These are phyloP conservation scores for Puma concolor DNA, from an alignment of 2,113 vertebrate species.

Conservation along the genomic window DNA sequence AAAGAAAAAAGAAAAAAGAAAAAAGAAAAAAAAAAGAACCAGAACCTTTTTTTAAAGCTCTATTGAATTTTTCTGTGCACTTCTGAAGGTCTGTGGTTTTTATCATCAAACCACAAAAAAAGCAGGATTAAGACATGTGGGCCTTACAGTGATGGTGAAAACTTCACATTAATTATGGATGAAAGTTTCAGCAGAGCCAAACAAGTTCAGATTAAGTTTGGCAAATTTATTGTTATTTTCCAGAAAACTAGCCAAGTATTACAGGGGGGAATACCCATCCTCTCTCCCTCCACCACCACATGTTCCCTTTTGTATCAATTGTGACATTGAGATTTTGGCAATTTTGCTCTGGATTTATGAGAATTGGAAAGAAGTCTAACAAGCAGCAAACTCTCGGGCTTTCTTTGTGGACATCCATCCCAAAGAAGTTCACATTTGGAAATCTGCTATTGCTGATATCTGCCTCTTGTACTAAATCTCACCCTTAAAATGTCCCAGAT, in stretches of 20 bases:
- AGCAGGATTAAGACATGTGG: slow-evolving; percentile 57
- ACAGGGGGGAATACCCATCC: background rate
- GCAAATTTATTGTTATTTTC: slow-evolving; percentile 75
- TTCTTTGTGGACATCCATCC: slow-evolving; percentile 1
- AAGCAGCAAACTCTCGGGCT: slow-evolving; percentile 9
- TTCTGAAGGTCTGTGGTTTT: slow-evolving; percentile 74
- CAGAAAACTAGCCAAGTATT: slow-evolving; percentile 67
- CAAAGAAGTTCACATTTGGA: slow-evolving; percentile 47
- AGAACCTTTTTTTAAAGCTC: slow-evolving; percentile 18
- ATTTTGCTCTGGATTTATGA: slow-evolving; percentile 49
- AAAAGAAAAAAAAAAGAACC: background rate
- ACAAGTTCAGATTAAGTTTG: slow-evolving; percentile 53
- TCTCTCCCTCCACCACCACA: background rate
- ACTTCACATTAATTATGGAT: slow-evolving; percentile 63
- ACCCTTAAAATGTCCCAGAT: background rate
- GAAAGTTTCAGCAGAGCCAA: slow-evolving; percentile 49
- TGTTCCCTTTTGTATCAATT: slow-evolving; percentile 20
- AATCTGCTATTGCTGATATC: slow-evolving; percentile 14
- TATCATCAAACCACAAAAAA: slow-evolving; percentile 66
- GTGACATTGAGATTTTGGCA: slow-evolving; percentile 49
- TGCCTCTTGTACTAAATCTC: slow-evolving; percentile 18
- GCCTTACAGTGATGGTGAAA: slow-evolving; percentile 30
- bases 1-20: background rate
- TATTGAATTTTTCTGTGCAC: slow-evolving; percentile 59
- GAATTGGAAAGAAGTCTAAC: slow-evolving; percentile 48